Evolutionary conservation across 2,113 vertebrate genomes (phyloP), one percentile per base, ranked within the genome.

Genomic region (Coturnix japonica): DNA sequence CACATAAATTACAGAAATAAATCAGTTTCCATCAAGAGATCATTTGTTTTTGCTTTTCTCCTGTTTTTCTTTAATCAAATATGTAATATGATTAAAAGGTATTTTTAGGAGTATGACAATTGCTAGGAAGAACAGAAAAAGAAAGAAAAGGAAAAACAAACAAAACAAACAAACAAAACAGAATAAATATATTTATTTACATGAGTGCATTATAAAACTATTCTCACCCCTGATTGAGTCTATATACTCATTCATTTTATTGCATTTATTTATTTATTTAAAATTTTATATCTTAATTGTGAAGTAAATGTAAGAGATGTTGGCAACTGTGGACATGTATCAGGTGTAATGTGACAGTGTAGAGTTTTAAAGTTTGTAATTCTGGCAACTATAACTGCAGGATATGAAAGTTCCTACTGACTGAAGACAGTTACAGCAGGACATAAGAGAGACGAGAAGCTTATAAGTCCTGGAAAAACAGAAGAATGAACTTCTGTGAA

Each of bases 171-270:
- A 10, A 59, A 8, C 4, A 37, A 26, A 8, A 9, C 47, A 9
- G 3, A 37, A 17, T 46, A 30, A 3, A 23, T 39, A 4, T 28
- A 39, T 63, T 67, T 56, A 37, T 37, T 73, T 67, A 49, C 8
- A 31, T 4, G 67, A 35, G 3, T 44, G 67, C 57, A 12, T 31
- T 56, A 28, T 10, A 33, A 76, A 81, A 81, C 31, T 54, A 37
- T 37, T 37, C 2, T 4, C 23, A 49, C 8, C 6, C 72, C 22
- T 31, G 5, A 11, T 31, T 33, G 6, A 54, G 30, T 77, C 4
- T 31, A 39, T 2, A 1, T n/a, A 37, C 2, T 1, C 19, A 6
- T 60, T n/a, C 44, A 8, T 16, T 53, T 18, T 18, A 54, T 54
- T 28, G 11, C n/a, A 33, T 41, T 46, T 19, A 19, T 43, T 76